A percentile compares a stretch with the other conserved stretches of the same genome.
These are phyloP conservation scores for Grantiella picta DNA, from an alignment of 2,113 vertebrate genomes.

Conservation along the genomic window DNA sequence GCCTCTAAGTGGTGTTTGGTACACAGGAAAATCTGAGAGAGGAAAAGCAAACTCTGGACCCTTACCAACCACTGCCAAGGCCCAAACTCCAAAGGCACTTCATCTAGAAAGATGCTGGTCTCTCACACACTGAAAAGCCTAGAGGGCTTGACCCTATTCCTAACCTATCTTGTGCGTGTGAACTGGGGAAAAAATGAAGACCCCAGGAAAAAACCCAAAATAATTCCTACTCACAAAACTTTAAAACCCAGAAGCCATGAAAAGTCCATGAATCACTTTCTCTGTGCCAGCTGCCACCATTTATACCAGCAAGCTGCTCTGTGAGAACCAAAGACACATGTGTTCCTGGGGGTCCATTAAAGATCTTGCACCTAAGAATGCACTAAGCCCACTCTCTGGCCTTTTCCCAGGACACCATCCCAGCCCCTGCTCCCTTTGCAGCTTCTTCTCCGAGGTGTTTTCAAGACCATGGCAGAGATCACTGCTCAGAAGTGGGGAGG, in stretches of 20 bases:
- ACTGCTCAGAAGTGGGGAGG: not conserved
- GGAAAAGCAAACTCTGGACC: not conserved
- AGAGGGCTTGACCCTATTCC: not conserved
- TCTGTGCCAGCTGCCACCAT: not conserved
- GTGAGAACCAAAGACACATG: not conserved
- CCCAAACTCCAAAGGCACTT: not conserved
- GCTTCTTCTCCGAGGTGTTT: not conserved
- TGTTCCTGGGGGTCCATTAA: fast-evolving
- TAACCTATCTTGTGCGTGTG: not conserved
- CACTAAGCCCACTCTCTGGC: not conserved
- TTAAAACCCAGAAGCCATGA: not conserved
- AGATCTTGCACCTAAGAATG: not conserved
- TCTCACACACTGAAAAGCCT: not conserved
- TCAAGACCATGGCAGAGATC: fast-evolving
- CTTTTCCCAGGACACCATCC: not conserved
- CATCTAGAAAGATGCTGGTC: not conserved
- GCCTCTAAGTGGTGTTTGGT: fast-evolving
- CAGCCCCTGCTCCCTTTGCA: not conserved
- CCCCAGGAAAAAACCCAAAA: not conserved
- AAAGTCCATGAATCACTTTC: not conserved
- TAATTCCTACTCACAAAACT: not conserved
- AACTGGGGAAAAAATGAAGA: not conserved
- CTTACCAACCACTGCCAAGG: not conserved
- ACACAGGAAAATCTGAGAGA: not conserved
- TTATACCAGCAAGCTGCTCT: not conserved